phyloP scores from a whole-genome alignment of 2,888 invertebrate species.

The Sesia bembeciformis region DNA sequence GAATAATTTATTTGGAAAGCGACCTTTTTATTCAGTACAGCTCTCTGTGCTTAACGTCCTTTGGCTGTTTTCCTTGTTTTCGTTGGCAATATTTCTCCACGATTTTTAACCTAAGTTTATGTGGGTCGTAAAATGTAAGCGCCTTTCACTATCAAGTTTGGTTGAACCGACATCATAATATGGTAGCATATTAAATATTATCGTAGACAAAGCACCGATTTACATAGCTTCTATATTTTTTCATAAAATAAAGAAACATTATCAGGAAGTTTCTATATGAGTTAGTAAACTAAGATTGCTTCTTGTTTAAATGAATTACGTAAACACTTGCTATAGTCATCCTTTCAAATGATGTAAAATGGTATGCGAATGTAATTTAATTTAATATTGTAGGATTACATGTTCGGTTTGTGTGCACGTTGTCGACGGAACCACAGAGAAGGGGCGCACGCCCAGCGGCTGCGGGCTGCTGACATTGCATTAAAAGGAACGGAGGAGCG shows the following conservation, averaged over 20 bases:
- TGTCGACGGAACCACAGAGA: constrained; percentile 5
- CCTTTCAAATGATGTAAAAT: too few species aligned
- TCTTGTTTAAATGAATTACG: too few species aligned
- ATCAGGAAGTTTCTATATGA: too few species aligned
- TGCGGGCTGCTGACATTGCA: constrained; percentile 44
- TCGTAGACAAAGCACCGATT: too few species aligned
- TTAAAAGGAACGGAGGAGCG: constrained; percentile 54
- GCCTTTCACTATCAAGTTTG: too few species aligned
- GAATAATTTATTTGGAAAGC: constrained; percentile 62
- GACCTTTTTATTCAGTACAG: constrained; percentile 52
- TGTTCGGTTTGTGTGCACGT: constrained; percentile 12
- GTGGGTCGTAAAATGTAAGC: too few species aligned
- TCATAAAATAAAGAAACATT: too few species aligned
- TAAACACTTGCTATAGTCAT: too few species aligned
- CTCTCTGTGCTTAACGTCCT: constrained; percentile 41
- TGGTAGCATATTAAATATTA: too few species aligned
- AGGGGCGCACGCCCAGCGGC: constrained; percentile 6
- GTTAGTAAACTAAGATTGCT: too few species aligned
- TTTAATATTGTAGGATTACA: constrained; percentile 15
- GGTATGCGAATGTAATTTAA: constrained; percentile 14
- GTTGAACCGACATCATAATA: too few species aligned
- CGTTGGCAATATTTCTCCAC: constrained; percentile 9
- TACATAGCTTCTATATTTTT: too few species aligned
- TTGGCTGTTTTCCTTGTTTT: constrained; percentile 34
- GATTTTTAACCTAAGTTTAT: background rate